These are phyloP conservation scores for Xylocampa areola DNA, from an alignment of 2,888 invertebrate genomes.

Conservation along the genomic window DNA sequence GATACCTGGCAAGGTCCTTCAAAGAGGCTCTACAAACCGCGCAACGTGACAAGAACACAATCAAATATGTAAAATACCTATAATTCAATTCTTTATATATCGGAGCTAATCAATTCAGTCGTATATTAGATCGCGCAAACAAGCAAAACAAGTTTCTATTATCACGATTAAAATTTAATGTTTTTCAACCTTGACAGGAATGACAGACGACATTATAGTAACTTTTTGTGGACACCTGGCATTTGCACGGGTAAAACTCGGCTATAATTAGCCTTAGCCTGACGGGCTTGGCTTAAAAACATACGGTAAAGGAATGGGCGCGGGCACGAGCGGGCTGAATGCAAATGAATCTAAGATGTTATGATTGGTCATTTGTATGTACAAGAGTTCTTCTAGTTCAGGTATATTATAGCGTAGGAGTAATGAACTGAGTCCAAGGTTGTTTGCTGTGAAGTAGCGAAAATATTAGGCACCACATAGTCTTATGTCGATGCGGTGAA, in stretches of 20 bases:
- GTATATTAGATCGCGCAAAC: conserved; percentile 6
- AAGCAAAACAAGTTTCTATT: conserved; percentile 40
- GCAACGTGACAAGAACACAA: conserved; percentile 10
- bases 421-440: conserved; percentile 3
- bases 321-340: conserved; percentile 21
- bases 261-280: conserved; percentile 34
- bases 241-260: conserved; percentile 2
- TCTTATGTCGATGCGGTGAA: no score
- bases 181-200: conserved; percentile 53
- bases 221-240: conserved; percentile 53
- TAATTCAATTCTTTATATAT: conserved; percentile 3
- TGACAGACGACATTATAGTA: conserved; percentile 38
- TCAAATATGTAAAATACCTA: neutral
- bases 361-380: conserved; percentile 31
- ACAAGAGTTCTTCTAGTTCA: neutral
- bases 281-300: conserved; percentile 14
- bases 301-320: conserved; percentile 27
- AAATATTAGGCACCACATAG: no score
- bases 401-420: conserved; percentile 9
- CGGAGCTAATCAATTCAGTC: conserved; percentile 28
- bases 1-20: no score
- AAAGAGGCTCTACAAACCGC: neutral
- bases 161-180: conserved; percentile 44
- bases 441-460: neutral
- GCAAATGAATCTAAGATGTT: conserved; percentile 1